Evolutionary conservation across 64 coral and sea anemone species (phyloP).

Genomic region (Acropora yongei): DNA sequence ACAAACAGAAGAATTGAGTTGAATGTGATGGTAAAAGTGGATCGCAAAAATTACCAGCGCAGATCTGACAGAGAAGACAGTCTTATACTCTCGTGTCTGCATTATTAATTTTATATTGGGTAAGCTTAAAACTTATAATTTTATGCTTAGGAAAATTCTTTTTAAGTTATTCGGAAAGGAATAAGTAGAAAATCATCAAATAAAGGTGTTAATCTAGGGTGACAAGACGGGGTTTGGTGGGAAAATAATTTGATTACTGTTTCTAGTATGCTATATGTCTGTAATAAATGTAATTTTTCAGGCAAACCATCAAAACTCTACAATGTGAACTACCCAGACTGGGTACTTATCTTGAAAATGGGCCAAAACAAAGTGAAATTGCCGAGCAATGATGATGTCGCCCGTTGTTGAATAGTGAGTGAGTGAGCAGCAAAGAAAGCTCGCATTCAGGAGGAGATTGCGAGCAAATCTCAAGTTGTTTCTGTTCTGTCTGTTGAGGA

Average conservation of each 20-base stretch:
- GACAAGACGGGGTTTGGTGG: background rate
- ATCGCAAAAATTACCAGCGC: constrained; percentile 1
- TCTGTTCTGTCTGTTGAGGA: background rate
- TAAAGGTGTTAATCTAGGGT: no score
- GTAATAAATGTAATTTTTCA: background rate
- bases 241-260: background rate
- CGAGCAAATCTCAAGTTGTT: background rate
- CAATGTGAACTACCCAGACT: background rate
- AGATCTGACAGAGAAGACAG: background rate
- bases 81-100: constrained; percentile 12
- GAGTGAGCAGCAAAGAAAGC: background rate
- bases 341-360: background rate
- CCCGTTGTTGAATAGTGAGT: background rate
- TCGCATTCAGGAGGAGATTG: background rate
- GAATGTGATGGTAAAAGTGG: background rate
- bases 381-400: background rate
- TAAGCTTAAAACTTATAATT: background rate
- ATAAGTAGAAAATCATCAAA: no score
- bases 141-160: no score
- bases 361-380: background rate
- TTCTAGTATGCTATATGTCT: background rate
- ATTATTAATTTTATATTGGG: constrained; percentile 20
- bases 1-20: no score
- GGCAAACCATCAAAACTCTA: constrained; percentile 15
- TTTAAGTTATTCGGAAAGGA: background rate